A percentile compares a stretch with the other conserved stretches of the same genome.
These are phyloP conservation scores for Cuculus canorus DNA, from an alignment of 2,797 vertebrate species.

Conservation along the genomic window DNA sequence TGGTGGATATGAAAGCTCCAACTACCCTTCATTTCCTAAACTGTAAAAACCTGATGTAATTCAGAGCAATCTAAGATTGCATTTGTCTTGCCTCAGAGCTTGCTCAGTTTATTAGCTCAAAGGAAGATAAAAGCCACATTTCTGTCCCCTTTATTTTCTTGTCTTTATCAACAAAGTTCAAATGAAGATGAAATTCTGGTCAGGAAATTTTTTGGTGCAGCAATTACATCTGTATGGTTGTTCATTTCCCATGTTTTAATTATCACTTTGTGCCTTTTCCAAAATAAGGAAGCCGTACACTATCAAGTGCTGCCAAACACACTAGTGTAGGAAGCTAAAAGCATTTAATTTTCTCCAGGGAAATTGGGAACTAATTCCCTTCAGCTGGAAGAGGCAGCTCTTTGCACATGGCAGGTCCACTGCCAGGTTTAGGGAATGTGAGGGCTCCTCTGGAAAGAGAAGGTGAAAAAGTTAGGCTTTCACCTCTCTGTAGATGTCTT, in stretches of 20 bases:
- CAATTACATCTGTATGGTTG: not conserved
- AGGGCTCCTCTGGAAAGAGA: not conserved
- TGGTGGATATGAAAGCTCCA: not conserved
- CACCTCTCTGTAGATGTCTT: not conserved
- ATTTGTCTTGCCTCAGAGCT: not conserved
- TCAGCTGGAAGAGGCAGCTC: not conserved
- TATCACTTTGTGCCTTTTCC: not conserved
- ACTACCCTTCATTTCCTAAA: not conserved
- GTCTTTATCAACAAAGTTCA: not conserved
- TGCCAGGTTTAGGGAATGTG: not conserved
- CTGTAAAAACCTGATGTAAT: not conserved
- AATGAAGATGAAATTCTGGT: not conserved
- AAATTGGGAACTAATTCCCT: not conserved
- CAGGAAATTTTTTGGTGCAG: not conserved
- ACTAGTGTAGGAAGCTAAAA: not conserved
- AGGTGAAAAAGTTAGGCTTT: not conserved
- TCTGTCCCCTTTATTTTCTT: not conserved
- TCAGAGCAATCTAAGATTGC: not conserved
- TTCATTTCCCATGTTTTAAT: not conserved
- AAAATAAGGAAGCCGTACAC: not conserved
- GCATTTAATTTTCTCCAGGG: not conserved
- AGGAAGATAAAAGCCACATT: not conserved
- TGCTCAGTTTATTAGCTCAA: not conserved
- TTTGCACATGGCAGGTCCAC: fast-evolving
- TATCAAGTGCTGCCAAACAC: not conserved